phyloP scores from a whole-genome alignment of 2,888 invertebrate species.

The Thera britannica region DNA sequence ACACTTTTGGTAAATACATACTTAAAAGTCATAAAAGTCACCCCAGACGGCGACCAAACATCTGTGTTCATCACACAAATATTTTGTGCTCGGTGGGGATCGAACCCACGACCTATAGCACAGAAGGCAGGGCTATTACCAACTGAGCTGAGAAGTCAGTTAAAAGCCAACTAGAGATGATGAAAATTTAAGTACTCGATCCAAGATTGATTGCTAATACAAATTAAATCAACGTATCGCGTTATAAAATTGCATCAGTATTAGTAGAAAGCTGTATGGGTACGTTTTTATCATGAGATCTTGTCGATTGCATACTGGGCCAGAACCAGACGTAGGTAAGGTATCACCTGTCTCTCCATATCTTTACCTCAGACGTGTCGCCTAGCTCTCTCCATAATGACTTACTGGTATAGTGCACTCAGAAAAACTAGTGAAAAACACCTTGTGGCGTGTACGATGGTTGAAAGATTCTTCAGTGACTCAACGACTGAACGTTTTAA shows the following conservation, averaged over 20 bases:
- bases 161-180: not conserved
- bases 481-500: slow-evolving; percentile 14
- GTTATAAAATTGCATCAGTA: slow-evolving; percentile 54
- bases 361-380: slow-evolving; percentile 54
- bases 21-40: too few relatives aligned
- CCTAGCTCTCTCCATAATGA: slow-evolving; percentile 68
- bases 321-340: slow-evolving; percentile 55
- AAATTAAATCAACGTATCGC: slow-evolving; percentile 39
- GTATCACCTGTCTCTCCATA: slow-evolving; percentile 70
- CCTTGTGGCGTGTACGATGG: slow-evolving; percentile 19
- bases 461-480: slow-evolving; percentile 10
- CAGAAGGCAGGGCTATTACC: too few relatives aligned
- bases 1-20: too few relatives aligned
- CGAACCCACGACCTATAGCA: too few relatives aligned
- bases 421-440: slow-evolving; percentile 30
- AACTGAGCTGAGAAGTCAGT: too few relatives aligned
- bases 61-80: too few relatives aligned
- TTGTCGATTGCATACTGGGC: slow-evolving; percentile 45
- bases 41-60: too few relatives aligned
- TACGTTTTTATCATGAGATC: slow-evolving; percentile 64
- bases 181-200: not conserved
- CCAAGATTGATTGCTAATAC: slow-evolving; percentile 8
- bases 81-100: too few relatives aligned
- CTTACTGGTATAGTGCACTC: slow-evolving; percentile 27
- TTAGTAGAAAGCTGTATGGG: slow-evolving; percentile 69